phyloP scores from a whole-genome alignment of 2,113 vertebrate genomes.

The Aldabrachelys gigantea region DNA sequence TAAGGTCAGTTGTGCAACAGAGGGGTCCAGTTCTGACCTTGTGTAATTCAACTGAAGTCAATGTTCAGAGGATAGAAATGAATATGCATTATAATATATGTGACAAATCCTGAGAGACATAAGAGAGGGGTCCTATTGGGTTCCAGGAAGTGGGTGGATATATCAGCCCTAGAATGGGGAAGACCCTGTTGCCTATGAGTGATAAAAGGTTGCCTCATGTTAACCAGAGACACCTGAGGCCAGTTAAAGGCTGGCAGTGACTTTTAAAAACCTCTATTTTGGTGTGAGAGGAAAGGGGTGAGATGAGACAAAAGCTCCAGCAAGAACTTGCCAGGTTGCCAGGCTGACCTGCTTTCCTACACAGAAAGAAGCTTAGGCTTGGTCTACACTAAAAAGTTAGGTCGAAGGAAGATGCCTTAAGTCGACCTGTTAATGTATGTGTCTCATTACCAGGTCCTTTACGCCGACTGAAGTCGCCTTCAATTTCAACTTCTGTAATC shows the following conservation, averaged over 20 bases:
- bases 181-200: neutral
- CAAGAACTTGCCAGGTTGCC: neutral
- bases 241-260: neutral
- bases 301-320: neutral
- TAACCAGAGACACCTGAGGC: neutral
- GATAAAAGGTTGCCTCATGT: neutral
- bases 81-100: neutral
- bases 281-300: neutral
- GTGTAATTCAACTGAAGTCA: neutral
- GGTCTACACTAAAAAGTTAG: no score
- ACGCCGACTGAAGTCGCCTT: no score
- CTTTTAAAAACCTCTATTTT: neutral
- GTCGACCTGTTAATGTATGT: no score
- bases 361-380: neutral
- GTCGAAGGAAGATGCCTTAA: no score
- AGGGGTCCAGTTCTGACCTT: neutral
- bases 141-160: neutral
- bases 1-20: neutral
- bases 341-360: neutral
- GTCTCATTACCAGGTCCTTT: no score
- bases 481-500: no score
- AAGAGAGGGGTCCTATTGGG: neutral
- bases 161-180: neutral
- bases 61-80: neutral
- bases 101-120: neutral